phyloP scores from a whole-genome alignment of 2,888 invertebrate species.

The Malacosoma neustria region DNA sequence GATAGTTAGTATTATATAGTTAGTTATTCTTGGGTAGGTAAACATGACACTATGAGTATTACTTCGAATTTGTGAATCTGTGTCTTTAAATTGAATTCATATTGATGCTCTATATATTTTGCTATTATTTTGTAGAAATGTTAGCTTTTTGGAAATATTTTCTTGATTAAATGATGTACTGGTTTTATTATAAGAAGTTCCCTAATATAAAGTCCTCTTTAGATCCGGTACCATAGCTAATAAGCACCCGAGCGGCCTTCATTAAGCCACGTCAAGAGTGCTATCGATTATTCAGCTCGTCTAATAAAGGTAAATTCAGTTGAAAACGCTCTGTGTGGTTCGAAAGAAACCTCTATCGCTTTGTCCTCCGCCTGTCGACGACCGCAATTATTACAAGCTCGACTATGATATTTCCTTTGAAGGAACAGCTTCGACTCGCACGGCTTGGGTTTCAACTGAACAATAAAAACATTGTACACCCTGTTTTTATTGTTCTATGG shows the following conservation, averaged over 20 bases:
- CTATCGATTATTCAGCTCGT: conserved; percentile 55
- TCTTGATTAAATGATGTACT: too few relatives aligned
- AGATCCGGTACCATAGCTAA: conserved; percentile 43
- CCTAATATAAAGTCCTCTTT: conserved; percentile 1
- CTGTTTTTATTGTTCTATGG: too few relatives aligned
- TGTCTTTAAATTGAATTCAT: too few relatives aligned
- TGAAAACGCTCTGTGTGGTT: conserved; percentile 33
- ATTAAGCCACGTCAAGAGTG: conserved; percentile 43
- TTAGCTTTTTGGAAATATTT: too few relatives aligned
- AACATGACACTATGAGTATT: too few relatives aligned
- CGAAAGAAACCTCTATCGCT: conserved; percentile 43
- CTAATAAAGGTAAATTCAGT: conserved; percentile 51
- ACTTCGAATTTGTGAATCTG: too few relatives aligned
- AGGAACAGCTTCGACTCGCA: conserved; percentile 14
- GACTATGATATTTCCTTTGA: conserved; percentile 26
- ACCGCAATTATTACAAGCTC: conserved; percentile 36
- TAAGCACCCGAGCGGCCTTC: conserved; percentile 54
- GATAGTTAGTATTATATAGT: too few relatives aligned
- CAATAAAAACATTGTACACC: neutral
- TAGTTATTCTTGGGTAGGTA: too few relatives aligned
- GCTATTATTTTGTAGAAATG: too few relatives aligned
- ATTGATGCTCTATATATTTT: too few relatives aligned
- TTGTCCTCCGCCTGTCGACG: conserved; percentile 29
- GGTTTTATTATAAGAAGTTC: too few relatives aligned
- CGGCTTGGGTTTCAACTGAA: neutral